phyloP scores from a whole-genome alignment of 92 coral and sea anemone genomes.

The Metridium senile region DNA sequence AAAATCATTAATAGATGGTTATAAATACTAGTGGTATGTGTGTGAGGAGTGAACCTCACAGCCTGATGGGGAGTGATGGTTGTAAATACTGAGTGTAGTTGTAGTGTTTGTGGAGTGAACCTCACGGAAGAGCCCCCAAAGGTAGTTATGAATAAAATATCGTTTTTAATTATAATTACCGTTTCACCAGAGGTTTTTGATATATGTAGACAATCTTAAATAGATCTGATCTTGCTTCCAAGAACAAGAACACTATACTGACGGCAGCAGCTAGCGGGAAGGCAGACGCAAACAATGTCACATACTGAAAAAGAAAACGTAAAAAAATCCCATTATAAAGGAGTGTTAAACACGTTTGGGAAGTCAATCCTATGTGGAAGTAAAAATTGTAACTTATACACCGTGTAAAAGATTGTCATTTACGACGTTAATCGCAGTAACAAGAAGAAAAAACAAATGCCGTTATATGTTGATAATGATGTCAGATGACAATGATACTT shows the following conservation, averaged over 20 bases:
- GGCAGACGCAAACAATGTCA: constrained; percentile 97
- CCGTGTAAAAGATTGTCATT: no score
- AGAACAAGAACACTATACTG: constrained; percentile 86
- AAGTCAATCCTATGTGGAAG: no score
- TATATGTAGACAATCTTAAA: constrained; percentile 87
- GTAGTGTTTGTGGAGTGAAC: not conserved
- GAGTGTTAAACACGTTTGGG: no score
- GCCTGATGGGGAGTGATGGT: no score
- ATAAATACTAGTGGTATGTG: no score
- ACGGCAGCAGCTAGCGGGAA: constrained; percentile 94
- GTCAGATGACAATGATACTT: constrained; percentile 10
- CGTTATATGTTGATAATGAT: not conserved
- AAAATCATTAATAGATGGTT: not conserved
- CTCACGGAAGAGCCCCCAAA: not conserved
- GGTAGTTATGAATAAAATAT: not conserved
- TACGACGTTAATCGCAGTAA: no score
- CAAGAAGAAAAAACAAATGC: not conserved
- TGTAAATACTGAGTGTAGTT: no score
- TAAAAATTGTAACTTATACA: no score
- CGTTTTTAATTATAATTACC: constrained; percentile 43
- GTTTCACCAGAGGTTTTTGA: constrained; percentile 85
- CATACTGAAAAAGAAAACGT: constrained; percentile 60
- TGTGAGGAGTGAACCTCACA: no score
- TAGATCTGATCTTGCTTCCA: constrained; percentile 92
- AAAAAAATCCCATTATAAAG: not conserved